Conservation (phyloP, 2,113 vertebrate genomes). For the Oreochromis tanganicae region DNA sequence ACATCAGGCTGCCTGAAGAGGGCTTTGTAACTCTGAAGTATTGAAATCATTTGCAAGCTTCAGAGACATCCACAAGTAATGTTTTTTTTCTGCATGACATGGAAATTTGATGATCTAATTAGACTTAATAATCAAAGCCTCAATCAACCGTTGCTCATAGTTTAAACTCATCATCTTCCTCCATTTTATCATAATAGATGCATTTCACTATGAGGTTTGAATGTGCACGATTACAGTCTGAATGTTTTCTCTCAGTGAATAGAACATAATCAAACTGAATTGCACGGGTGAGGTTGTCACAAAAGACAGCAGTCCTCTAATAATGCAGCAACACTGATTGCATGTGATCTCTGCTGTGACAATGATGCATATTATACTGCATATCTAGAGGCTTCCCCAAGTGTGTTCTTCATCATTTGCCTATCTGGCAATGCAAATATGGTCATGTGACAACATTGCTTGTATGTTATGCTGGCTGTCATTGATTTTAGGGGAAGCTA, state of each 20-base stretch:
- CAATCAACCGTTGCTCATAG: slow-evolving; percentile 6
- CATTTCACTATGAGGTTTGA: neutral
- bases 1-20: slow-evolving; percentile 9
- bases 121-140: slow-evolving; percentile 25
- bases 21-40: neutral
- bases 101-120: slow-evolving; percentile 30
- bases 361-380: slow-evolving; percentile 16
- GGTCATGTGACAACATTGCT: neutral
- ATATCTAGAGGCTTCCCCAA: slow-evolving; percentile 9
- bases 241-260: slow-evolving; percentile 3
- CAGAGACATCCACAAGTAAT: neutral
- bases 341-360: slow-evolving; percentile 37
- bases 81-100: neutral
- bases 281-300: slow-evolving; percentile 26
- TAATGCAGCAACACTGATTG: slow-evolving; percentile 35
- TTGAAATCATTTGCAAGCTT: neutral
- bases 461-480: neutral
- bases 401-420: slow-evolving; percentile 3
- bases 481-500: neutral
- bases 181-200: slow-evolving; percentile 16
- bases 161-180: slow-evolving; percentile 25
- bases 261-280: slow-evolving; percentile 41
- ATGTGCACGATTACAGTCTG: slow-evolving; percentile 9
- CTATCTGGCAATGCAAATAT: neutral
- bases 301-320: slow-evolving; percentile 30